Base-by-base conservation (phyloP, 2,113 vertebrate genomes). In the Mesitornis unicolor region DNA sequence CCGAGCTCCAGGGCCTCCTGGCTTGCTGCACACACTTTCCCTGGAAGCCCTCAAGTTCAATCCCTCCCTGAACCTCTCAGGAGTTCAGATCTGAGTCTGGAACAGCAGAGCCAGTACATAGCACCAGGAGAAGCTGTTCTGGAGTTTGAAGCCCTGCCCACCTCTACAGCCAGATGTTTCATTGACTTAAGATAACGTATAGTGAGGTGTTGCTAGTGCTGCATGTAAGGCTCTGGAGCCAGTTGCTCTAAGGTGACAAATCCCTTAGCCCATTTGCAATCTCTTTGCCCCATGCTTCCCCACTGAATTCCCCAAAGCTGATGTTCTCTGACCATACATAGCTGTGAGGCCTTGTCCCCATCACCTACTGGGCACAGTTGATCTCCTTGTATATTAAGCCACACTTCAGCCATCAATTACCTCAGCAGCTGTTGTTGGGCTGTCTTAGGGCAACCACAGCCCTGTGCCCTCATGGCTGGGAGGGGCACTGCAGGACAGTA, bases 1-100 rank as follows among this genome's bases (percentile, higher is more conserved):
- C 42, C 0, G 0, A 74, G 51, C 24, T 70, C 40, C 31, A 12
- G 43, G 8, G 31, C 5, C 14, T 16, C n/a, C 33, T 5, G 20
- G 17, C 42, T 54, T 13, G 35, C 80, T 16, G 26, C 31, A 6
- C 21, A 7, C 5, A 4, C 12, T 33, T 36, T 21, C 43, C n/a
- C 19, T 31, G 54, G 35, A 65, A 69, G 18, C 29, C 38, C 26
- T 71, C 7, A 7, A 26, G 47, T 35, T 65, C 38, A 56, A 3
- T 4, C 25, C 16, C 13, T 54, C 21, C 36, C 22, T 36, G 7
- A 19, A 31, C 11, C 31, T 75, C 11, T 22, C 29, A 22, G 48
- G 29, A 65, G 25, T 19, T 11, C 5, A 50, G 35, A 38, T 12
- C 45, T 10, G 5, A 16, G 22, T 10, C 61, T 56, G 61, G 60